These are phyloP conservation scores for Siphamia tubifer DNA, from an alignment of 2,113 vertebrate species.

Conservation along the genomic window DNA sequence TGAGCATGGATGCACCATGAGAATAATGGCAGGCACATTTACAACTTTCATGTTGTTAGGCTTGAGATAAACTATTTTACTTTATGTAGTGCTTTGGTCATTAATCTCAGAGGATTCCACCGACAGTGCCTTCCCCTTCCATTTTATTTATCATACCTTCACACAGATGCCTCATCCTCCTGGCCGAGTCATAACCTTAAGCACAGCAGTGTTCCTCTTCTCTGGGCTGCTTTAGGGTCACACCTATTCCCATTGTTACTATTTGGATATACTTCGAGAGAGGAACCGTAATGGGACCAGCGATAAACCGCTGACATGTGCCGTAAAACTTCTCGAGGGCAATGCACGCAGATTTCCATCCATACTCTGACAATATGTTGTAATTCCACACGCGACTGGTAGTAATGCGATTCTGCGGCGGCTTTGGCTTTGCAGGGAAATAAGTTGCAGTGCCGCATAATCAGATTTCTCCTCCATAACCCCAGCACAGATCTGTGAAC, in stretches of 20 bases:
- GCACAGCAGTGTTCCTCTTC: constrained; percentile 7
- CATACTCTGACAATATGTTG: neutral
- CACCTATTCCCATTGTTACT: constrained; percentile 11
- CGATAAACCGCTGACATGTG: constrained; percentile 5
- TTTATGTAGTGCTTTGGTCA: constrained; percentile 62
- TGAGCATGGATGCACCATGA: constrained; percentile 30
- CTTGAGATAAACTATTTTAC: constrained; percentile 70
- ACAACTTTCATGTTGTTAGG: constrained; percentile 67
- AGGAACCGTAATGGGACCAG: neutral
- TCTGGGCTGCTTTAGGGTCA: constrained; percentile 1
- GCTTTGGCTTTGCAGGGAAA: constrained; percentile 36
- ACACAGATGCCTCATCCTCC: constrained; percentile 26
- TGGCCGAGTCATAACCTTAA: constrained; percentile 30
- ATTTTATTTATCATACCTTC: constrained; percentile 55
- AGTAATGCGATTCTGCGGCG: constrained; percentile 29
- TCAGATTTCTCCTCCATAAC: constrained; percentile 45
- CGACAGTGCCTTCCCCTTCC: constrained; percentile 41
- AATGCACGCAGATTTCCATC: neutral
- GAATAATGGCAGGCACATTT: constrained; percentile 61
- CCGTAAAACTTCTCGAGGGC: neutral
- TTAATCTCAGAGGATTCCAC: constrained; percentile 62
- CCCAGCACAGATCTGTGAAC: constrained; percentile 29
- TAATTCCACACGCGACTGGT: constrained; percentile 9
- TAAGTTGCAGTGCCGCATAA: constrained; percentile 25
- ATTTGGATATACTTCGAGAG: neutral